Percentiles rank a stretch among this genome's conserved stretches.
Conservation (phyloP, 2,113 vertebrate genomes). For the Megaleporinus macrocephalus region DNA sequence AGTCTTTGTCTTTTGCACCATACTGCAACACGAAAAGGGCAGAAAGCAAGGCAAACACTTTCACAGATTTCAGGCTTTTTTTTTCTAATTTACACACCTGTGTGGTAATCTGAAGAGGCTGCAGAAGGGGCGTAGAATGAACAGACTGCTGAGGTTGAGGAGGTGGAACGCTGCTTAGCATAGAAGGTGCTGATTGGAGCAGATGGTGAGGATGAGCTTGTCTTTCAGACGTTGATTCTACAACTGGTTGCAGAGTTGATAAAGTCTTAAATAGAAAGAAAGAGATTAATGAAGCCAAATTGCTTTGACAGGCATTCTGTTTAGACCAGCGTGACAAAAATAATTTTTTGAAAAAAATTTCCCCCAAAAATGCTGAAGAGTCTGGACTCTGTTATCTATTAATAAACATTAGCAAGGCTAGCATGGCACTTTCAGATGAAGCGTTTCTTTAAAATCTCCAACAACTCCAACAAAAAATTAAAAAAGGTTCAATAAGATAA, state of each 20-base stretch:
- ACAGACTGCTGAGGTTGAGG: conserved; percentile 64
- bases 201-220: conserved; percentile 70
- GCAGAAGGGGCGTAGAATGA: conserved; percentile 67
- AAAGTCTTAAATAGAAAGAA: conserved; percentile 62
- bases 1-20: too few species aligned
- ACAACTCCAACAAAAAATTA: not conserved
- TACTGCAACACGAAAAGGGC: not conserved
- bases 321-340: not conserved
- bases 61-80: not conserved
- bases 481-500: not conserved
- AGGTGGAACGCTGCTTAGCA: conserved; percentile 52
- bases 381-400: not conserved
- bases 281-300: not conserved
- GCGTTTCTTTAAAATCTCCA: conserved; percentile 25
- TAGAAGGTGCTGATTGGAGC: conserved; percentile 62
- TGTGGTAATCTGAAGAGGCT: conserved; percentile 84
- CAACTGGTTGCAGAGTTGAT: conserved; percentile 76
- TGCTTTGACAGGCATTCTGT: not conserved
- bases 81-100: too few species aligned
- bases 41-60: not conserved
- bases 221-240: conserved; percentile 72
- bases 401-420: not conserved
- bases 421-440: conserved; percentile 14
- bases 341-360: not conserved
- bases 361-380: conserved; percentile 1